Base-by-base conservation (phyloP, 2,888 invertebrate species). In the Acronicta aceris region DNA sequence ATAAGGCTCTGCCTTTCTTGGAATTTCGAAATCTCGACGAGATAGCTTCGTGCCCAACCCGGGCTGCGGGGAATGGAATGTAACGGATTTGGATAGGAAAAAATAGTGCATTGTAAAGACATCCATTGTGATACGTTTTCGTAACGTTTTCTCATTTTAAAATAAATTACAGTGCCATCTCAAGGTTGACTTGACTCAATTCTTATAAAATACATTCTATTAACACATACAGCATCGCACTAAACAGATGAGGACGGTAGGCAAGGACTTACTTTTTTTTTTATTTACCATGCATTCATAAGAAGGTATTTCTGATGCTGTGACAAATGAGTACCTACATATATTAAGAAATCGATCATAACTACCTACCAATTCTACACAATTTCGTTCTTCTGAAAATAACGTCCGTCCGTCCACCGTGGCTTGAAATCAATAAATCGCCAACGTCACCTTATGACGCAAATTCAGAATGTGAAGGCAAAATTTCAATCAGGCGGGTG, bases 1-100 rank as follows among this genome's bases (percentile, higher is more conserved):
- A 94, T 93, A 93, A 94, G 93, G 92, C 89, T 90, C 86, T 90
- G 88, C 93, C 93, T 93, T 94, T 94, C 94, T 91, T 86, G 89
- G 94, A 94, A 94, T 94, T 94, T 92, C 93, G 92, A 94, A 94
- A 94, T 94, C 92, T 91, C 89, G 85, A 82, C 83, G 85, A 89
- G 92, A 90, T 89, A 88, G 89, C 89, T 88, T 78, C 88, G 84
- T 85, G 82, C 89, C 79, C 84, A 75, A 81, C 82, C 84, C 86
- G 83, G 84, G 89, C 88, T 83, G 84, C 85, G 84, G 82, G 86
- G 89, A 89, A 89, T 91, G 94, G 93, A 94, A 94, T 93, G 93
- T 92, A 94, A 94, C 94, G 94, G 94, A 92, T 89, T 91, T 90
- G 81, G 81, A 84, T 86, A 85, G 85, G 83, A 91, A 93, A 93